Evolutionary conservation across 2,113 vertebrate species (phyloP).

Genomic region (Fulica atra): DNA sequence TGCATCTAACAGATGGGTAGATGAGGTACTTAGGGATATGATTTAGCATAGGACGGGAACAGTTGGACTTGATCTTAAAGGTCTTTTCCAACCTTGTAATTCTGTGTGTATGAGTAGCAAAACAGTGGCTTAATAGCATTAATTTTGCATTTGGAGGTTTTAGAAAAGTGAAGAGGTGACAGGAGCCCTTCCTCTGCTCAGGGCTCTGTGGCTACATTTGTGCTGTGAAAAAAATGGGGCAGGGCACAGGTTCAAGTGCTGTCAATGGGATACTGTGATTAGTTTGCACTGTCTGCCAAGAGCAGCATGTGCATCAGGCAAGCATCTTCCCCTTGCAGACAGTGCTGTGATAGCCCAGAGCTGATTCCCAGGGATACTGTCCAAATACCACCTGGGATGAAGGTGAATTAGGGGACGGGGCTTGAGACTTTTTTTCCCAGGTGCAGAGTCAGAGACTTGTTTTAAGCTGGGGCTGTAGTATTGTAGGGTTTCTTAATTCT

Average conservation of each 20-base stretch:
- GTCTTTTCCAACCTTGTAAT: too few relatives aligned
- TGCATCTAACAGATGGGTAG: too few relatives aligned
- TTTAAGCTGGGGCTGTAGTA: neutral
- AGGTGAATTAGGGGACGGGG: neutral
- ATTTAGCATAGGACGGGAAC: too few relatives aligned
- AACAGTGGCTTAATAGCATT: neutral
- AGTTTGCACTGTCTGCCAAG: neutral
- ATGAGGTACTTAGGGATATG: too few relatives aligned
- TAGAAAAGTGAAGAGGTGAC: neutral
- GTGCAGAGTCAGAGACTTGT: neutral
- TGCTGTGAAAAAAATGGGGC: neutral
- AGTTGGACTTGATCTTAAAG: too few relatives aligned
- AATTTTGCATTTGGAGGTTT: neutral
- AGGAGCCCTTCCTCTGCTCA: neutral
- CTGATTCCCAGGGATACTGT: neutral
- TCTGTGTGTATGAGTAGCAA: neutral
- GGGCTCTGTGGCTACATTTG: neutral
- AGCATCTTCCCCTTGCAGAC: neutral
- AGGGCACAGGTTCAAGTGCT: neutral
- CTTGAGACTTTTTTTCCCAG: neutral
- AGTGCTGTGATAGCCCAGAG: neutral
- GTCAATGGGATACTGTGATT: neutral
- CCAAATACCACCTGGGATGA: neutral
- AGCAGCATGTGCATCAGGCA: fast-evolving
- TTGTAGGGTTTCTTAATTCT: neutral